These are phyloP conservation scores for Clinocottus analis DNA, from an alignment of 2,113 vertebrate genomes.

Conservation along the genomic window DNA sequence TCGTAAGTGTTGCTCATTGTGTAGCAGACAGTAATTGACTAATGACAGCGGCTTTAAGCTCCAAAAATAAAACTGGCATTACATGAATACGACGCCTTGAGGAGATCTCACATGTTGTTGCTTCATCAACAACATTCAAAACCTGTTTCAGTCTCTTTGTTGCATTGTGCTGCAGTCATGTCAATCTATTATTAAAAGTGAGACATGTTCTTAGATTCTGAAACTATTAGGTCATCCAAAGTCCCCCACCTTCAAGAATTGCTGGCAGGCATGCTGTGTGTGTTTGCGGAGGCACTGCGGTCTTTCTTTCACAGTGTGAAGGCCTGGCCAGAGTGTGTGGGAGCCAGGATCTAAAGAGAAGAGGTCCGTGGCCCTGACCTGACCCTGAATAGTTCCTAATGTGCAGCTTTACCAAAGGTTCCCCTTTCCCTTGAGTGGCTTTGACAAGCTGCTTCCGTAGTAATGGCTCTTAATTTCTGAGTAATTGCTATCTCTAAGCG, in stretches of 20 bases:
- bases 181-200: slow-evolving; percentile 40
- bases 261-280: slow-evolving; percentile 76
- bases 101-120: slow-evolving; percentile 25
- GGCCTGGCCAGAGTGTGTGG: slow-evolving; percentile 74
- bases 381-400: slow-evolving; percentile 83
- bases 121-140: slow-evolving; percentile 38
- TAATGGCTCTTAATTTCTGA: slow-evolving; percentile 82
- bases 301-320: slow-evolving; percentile 74
- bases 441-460: slow-evolving; percentile 84
- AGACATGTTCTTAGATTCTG: slow-evolving; percentile 61
- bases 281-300: slow-evolving; percentile 72
- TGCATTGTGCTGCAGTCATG: slow-evolving; percentile 28
- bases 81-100: slow-evolving; percentile 13
- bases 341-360: slow-evolving; percentile 76
- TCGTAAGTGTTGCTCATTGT: slow-evolving; percentile 26
- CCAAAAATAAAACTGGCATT: slow-evolving; percentile 31
- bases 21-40: slow-evolving; percentile 23
- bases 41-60: slow-evolving; percentile 24
- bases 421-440: slow-evolving; percentile 77
- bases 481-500: slow-evolving; percentile 85
- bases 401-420: slow-evolving; percentile 75
- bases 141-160: slow-evolving; percentile 25
- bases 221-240: slow-evolving; percentile 65
- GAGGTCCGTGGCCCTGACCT: slow-evolving; percentile 78
- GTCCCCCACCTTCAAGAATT: slow-evolving; percentile 64